Evolutionary conservation across 2,113 vertebrate genomes (phyloP).

Genomic region (Tinamus guttatus): DNA sequence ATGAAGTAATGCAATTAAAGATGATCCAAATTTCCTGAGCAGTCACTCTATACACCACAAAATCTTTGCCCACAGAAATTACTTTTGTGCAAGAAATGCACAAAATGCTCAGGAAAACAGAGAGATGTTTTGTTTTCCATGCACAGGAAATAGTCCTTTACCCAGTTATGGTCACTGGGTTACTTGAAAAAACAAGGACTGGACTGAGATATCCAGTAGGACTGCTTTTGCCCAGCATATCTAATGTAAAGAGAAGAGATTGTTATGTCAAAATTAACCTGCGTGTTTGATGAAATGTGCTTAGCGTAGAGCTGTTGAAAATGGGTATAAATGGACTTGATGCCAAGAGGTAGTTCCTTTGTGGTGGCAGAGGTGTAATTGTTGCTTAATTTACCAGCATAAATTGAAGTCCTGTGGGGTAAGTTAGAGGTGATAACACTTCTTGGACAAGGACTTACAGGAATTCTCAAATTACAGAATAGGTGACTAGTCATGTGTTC

Average conservation of each 20-base stretch:
- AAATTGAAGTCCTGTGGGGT: conserved; percentile 22
- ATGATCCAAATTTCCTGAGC: not conserved
- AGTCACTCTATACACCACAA: not conserved
- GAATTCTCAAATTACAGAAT: not conserved
- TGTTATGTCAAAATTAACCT: not conserved
- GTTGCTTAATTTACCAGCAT: conserved; percentile 44
- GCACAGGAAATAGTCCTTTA: not conserved
- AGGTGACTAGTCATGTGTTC: not conserved
- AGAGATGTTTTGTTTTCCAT: not conserved
- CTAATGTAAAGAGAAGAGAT: not conserved
- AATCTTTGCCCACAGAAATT: not conserved
- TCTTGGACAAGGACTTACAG: not conserved
- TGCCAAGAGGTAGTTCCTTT: conserved; percentile 45
- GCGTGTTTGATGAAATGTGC: not conserved
- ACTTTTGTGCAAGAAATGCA: not conserved
- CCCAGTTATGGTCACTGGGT: too few relatives aligned
- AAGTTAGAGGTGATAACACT: conserved; percentile 23
- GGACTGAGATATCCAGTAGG: not conserved
- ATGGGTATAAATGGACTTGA: conserved; percentile 28
- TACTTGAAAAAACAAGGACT: not conserved
- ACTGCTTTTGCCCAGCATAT: not conserved
- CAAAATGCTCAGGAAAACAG: not conserved
- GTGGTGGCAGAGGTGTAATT: conserved; percentile 38
- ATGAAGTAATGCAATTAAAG: not conserved
- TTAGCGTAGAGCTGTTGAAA: not conserved